phyloP scores from a whole-genome alignment of 1,140 invertebrate genomes.

The Capitella teleta region DNA sequence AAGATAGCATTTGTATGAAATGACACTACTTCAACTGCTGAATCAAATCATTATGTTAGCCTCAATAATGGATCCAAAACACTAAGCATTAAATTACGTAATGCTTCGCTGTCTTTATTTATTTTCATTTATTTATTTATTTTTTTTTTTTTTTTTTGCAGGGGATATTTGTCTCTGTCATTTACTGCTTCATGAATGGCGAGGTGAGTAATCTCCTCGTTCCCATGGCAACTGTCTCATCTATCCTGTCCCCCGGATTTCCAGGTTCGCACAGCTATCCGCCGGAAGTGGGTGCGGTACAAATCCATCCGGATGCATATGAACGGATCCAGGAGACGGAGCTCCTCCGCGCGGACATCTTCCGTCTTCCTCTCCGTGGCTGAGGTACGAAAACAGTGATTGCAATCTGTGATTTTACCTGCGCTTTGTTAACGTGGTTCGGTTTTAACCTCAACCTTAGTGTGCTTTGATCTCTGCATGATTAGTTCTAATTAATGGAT shows the following conservation, averaged over 20 bases:
- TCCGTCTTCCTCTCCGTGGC: constrained; percentile 4
- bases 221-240: not conserved
- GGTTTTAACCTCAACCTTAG: too few relatives aligned
- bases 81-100: too few relatives aligned
- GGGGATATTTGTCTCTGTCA: constrained; percentile 46
- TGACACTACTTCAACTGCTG: too few relatives aligned
- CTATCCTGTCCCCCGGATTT: not conserved
- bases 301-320: not conserved
- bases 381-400: too few relatives aligned
- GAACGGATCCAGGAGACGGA: not conserved
- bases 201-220: constrained; percentile 30
- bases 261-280: constrained; percentile 4
- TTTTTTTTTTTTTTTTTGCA: constrained; percentile 22
- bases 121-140: constrained; percentile 1
- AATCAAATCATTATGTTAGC: too few relatives aligned
- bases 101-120: too few relatives aligned
- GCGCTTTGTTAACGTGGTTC: too few relatives aligned
- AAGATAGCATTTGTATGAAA: too few relatives aligned
- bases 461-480: too few relatives aligned
- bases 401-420: too few relatives aligned
- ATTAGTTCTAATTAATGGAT: too few relatives aligned
- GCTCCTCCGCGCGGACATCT: constrained; percentile 3
- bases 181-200: constrained; percentile 47
- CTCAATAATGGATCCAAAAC: too few relatives aligned
- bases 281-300: constrained; percentile 1